Conservation (phyloP, 2,113 vertebrate genomes). For the Seriola aureovittata region DNA sequence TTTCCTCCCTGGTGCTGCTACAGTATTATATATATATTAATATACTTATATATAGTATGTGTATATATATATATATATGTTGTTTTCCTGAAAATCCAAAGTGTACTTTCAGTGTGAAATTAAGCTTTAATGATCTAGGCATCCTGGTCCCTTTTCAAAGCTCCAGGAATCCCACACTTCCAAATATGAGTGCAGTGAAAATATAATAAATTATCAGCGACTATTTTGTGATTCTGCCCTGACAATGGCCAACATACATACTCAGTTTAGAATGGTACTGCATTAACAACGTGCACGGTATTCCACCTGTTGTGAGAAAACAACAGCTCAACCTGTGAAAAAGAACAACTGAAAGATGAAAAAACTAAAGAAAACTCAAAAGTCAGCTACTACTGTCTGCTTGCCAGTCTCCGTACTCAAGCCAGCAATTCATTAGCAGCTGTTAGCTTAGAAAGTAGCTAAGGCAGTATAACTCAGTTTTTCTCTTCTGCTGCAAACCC, state of each 20-base stretch:
- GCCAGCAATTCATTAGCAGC: neutral
- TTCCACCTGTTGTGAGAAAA: slow-evolving; percentile 10
- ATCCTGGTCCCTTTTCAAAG: neutral
- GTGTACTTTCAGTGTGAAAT: slow-evolving; percentile 15
- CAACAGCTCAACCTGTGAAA: slow-evolving; percentile 4
- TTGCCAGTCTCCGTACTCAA: neutral
- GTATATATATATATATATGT: neutral
- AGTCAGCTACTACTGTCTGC: neutral
- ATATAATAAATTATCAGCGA: slow-evolving; percentile 24
- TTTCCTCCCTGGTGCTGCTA: neutral
- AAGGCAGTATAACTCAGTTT: too few species aligned
- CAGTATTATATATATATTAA: neutral
- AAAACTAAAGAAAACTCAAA: neutral
- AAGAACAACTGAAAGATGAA: neutral
- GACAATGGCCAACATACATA: neutral
- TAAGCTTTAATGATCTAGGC: slow-evolving; percentile 34
- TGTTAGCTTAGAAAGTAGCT: too few species aligned
- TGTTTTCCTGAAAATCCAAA: neutral
- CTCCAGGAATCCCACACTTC: slow-evolving; percentile 32
- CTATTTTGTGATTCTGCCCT: slow-evolving; percentile 12
- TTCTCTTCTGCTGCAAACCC: neutral
- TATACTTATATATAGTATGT: too few species aligned
- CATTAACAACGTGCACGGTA: slow-evolving; percentile 19
- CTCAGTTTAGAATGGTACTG: neutral
- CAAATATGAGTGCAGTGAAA: slow-evolving; percentile 42